These are phyloP conservation scores for Andrena cerasifolii DNA, from an alignment of 1,140 invertebrate species.

Conservation along the genomic window DNA sequence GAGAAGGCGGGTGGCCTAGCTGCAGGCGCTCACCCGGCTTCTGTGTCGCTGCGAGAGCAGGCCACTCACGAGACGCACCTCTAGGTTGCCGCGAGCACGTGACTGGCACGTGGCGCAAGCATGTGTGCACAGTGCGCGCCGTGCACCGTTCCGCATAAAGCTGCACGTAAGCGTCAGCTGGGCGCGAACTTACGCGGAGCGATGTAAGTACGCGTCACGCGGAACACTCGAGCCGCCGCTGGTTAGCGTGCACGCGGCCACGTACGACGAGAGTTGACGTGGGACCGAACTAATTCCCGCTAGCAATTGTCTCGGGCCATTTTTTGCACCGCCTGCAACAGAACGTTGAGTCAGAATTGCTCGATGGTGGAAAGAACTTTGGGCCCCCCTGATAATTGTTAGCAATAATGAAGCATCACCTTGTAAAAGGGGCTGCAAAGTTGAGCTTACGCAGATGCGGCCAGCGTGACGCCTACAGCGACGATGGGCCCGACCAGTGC, in stretches of 20 bases:
- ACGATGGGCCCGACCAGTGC: too few relatives aligned
- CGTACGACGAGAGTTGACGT: neutral
- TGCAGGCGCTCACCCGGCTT: too few relatives aligned
- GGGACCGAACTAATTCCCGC: too few relatives aligned
- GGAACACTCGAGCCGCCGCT: neutral
- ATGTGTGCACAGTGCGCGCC: constrained; percentile 48
- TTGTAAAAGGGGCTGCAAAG: too few relatives aligned
- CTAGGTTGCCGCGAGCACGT: constrained; percentile 64
- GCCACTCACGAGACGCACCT: constrained; percentile 63
- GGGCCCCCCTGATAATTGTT: too few relatives aligned
- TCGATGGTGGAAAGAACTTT: too few relatives aligned
- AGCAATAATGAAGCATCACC: too few relatives aligned
- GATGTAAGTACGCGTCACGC: constrained; percentile 18
- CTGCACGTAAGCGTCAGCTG: neutral
- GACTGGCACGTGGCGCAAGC: constrained; percentile 67
- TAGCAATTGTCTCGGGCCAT: neutral
- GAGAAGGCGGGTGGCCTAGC: too few relatives aligned
- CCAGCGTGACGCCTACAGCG: too few relatives aligned
- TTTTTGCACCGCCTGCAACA: too few relatives aligned
- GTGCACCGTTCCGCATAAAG: constrained; percentile 10
- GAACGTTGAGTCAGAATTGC: too few relatives aligned
- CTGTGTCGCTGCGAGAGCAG: constrained; percentile 34
- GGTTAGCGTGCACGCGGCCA: neutral
- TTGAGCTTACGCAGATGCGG: too few relatives aligned
- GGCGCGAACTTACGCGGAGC: constrained; percentile 12